These are phyloP conservation scores for Microcebus lehilahytsara DNA, from an alignment of 2,113 vertebrate species.

Conservation along the genomic window DNA sequence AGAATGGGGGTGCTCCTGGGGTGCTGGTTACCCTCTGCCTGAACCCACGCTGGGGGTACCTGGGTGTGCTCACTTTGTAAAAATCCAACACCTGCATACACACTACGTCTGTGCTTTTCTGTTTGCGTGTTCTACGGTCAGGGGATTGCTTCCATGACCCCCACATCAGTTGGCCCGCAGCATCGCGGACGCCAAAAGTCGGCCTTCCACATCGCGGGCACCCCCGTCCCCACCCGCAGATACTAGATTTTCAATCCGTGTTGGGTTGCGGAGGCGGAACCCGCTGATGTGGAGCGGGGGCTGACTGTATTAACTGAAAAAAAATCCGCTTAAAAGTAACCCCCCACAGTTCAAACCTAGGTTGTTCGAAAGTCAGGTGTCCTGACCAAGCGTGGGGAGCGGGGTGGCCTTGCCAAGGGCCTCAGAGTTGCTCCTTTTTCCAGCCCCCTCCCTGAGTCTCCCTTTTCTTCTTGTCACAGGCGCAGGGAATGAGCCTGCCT, in stretches of 20 bases:
- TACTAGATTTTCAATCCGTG: neutral
- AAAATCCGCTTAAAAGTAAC: neutral
- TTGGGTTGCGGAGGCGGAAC: neutral
- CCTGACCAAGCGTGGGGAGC: neutral
- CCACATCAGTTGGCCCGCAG: neutral
- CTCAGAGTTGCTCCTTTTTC: neutral
- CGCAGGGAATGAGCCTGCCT: neutral
- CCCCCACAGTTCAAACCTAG: neutral
- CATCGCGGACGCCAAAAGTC: neutral
- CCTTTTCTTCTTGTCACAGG: neutral
- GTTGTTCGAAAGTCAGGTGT: neutral
- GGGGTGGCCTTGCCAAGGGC: neutral
- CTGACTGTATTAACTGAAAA: neutral
- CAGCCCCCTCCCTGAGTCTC: neutral
- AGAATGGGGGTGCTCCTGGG: accelerated
- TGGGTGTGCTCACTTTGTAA: neutral
- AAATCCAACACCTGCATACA: neutral
- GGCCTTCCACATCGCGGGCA: neutral
- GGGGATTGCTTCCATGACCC: neutral
- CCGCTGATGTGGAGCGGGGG: neutral
- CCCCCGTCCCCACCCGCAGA: neutral
- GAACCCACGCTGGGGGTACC: too few relatives aligned
- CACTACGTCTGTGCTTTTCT: neutral
- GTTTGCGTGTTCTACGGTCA: neutral
- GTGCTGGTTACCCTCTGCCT: neutral